A percentile compares a stretch with the other conserved stretches of the same genome.
Evolutionary conservation across 2,113 vertebrate genomes (phyloP).

Genomic region (Amphiprion percula): DNA sequence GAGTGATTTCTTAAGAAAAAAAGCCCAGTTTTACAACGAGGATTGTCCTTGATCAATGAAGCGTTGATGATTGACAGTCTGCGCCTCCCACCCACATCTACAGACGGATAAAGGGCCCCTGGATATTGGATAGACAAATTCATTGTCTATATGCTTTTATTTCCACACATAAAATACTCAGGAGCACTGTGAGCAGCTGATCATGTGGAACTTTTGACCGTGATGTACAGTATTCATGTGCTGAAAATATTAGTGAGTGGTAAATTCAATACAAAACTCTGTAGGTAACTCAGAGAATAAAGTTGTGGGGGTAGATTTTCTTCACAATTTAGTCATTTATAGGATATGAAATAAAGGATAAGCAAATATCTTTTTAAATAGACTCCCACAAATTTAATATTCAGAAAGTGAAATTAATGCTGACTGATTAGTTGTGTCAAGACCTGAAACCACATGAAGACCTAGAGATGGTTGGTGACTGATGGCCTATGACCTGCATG

Average conservation of each 20-base stretch:
- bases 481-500: conserved; percentile 43
- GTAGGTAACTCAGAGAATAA: background rate
- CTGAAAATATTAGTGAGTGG: conserved; percentile 2
- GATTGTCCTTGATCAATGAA: conserved; percentile 85
- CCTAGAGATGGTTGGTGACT: conserved; percentile 6
- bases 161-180: conserved; percentile 43
- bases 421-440: background rate
- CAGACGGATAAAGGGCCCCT: conserved; percentile 72
- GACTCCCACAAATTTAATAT: background rate
- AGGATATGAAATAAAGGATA: too few relatives aligned
- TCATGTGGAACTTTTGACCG: conserved; percentile 25
- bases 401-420: background rate
- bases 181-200: background rate
- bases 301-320: background rate
- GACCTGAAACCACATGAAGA: background rate
- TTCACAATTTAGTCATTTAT: background rate
- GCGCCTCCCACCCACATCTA: conserved; percentile 78
- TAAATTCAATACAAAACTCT: background rate
- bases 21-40: conserved; percentile 83
- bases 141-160: conserved; percentile 39
- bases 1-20: conserved; percentile 86
- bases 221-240: background rate
- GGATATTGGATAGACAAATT: conserved; percentile 69
- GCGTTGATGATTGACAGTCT: conserved; percentile 82
- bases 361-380: background rate